A percentile compares a stretch with the other conserved stretches of the same genome.
Conservation (phyloP, 2,797 vertebrate species). For the Mormyrops attenuatus region DNA sequence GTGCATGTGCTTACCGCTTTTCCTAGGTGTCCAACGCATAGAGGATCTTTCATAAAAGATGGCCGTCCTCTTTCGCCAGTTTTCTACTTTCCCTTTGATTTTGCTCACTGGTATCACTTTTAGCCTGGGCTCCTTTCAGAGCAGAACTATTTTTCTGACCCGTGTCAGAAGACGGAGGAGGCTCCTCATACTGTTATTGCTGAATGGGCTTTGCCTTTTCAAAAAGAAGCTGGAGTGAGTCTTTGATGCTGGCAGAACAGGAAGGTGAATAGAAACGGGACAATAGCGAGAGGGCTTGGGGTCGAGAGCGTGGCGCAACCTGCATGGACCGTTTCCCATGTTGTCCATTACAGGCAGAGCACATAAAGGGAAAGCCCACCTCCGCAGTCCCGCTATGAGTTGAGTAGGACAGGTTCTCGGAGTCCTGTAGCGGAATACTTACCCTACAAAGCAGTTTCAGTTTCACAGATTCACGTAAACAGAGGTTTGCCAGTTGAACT, state of each 20-base stretch:
- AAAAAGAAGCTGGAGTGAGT: slow-evolving; percentile 26
- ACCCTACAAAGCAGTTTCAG: background rate
- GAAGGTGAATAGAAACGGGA: slow-evolving; percentile 43
- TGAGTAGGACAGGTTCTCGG: background rate
- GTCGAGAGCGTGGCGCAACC: slow-evolving; percentile 44
- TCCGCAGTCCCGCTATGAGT: slow-evolving; percentile 26
- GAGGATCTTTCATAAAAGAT: background rate
- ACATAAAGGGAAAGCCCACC: slow-evolving; percentile 38
- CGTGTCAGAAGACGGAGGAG: slow-evolving; percentile 33
- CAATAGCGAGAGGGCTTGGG: slow-evolving; percentile 37
- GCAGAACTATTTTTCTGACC: slow-evolving; percentile 50
- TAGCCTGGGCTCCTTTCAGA: slow-evolving; percentile 36
- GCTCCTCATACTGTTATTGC: slow-evolving; percentile 40
- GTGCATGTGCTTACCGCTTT: slow-evolving; percentile 1
- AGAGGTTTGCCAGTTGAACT: background rate
- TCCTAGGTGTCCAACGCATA: background rate
- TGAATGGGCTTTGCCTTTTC: slow-evolving; percentile 42
- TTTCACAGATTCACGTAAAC: background rate
- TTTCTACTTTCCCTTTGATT: background rate
- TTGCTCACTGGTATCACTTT: slow-evolving; percentile 44
- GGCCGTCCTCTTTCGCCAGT: slow-evolving; percentile 1
- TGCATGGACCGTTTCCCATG: slow-evolving; percentile 26
- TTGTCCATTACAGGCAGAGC: slow-evolving; percentile 21
- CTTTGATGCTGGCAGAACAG: slow-evolving; percentile 47
- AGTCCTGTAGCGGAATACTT: background rate